These are phyloP conservation scores for Struthio camelus DNA, from an alignment of 2,113 vertebrate species.

Conservation along the genomic window DNA sequence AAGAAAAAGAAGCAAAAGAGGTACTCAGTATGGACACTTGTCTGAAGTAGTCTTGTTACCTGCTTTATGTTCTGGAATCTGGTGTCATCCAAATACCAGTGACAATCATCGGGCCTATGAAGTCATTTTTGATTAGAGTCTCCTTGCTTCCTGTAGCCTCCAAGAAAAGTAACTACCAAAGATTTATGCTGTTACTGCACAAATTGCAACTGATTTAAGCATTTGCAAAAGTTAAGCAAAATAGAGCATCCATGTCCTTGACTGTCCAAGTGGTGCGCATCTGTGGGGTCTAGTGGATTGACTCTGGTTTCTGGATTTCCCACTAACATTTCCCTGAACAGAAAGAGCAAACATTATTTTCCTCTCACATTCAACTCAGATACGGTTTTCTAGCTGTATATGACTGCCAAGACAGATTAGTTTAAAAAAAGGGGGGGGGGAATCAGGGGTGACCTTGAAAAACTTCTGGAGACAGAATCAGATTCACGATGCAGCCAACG, in stretches of 20 bases:
- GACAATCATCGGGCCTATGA: neutral
- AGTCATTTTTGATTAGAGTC: neutral
- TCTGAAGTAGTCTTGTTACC: neutral
- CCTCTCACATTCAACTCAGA: neutral
- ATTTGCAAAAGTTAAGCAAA: neutral
- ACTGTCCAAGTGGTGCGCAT: neutral
- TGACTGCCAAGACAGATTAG: neutral
- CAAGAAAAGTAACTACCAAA: neutral
- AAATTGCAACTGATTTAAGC: neutral
- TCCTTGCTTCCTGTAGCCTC: neutral
- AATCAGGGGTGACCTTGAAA: neutral
- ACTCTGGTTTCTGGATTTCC: neutral
- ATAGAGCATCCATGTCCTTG: accelerated
- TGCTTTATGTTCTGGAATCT: neutral
- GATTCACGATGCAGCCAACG: neutral
- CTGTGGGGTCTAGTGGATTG: neutral
- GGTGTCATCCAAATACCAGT: neutral
- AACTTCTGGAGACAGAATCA: neutral
- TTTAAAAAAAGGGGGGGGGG: neutral
- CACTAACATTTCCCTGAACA: neutral
- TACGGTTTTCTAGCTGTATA: neutral
- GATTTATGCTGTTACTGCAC: neutral
- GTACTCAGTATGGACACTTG: neutral
- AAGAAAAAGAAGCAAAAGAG: neutral
- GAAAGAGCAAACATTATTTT: neutral